A percentile compares a stretch with the other conserved stretches of the same genome.
Evolutionary conservation across 2,797 vertebrate species (phyloP).

Genomic region (Natrix natrix): DNA sequence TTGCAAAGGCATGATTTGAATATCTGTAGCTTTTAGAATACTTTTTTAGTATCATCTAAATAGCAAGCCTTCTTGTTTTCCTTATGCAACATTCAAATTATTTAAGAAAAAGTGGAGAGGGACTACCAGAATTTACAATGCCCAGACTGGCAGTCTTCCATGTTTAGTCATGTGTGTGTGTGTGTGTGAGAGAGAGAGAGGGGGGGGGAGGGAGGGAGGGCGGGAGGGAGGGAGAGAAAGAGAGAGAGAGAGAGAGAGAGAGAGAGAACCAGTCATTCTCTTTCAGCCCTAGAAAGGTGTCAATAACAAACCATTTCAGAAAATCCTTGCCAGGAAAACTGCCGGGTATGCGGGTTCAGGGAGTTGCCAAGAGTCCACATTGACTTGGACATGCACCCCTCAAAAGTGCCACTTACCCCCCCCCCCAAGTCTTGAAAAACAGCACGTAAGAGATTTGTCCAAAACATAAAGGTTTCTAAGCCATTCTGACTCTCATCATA

Average conservation of each 20-base stretch:
- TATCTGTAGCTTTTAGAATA: not conserved
- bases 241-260: too few relatives aligned
- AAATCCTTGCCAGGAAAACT: not conserved
- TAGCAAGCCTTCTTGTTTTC: not conserved
- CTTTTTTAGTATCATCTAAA: not conserved
- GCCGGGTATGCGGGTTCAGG: not conserved
- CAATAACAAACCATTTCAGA: not conserved
- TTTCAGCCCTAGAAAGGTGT: not conserved
- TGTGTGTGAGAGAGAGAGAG: too few relatives aligned
- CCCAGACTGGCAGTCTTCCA: not conserved
- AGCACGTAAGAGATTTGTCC: not conserved
- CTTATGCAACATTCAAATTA: not conserved
- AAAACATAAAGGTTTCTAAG: not conserved
- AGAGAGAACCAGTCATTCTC: not conserved
- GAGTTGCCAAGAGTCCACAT: not conserved
- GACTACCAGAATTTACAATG: not conserved
- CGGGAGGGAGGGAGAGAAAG: rapidly evolving
- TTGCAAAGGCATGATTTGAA: not conserved
- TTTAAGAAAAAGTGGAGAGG: not conserved
- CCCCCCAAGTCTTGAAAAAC: not conserved
- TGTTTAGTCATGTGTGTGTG: not conserved
- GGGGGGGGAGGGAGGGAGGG: rapidly evolving
- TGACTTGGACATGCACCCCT: not conserved
- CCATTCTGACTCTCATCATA: not conserved
- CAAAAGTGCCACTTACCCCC: too few relatives aligned